phyloP scores from a whole-genome alignment of 2,113 vertebrate genomes.

The Tupaia chinensis region DNA sequence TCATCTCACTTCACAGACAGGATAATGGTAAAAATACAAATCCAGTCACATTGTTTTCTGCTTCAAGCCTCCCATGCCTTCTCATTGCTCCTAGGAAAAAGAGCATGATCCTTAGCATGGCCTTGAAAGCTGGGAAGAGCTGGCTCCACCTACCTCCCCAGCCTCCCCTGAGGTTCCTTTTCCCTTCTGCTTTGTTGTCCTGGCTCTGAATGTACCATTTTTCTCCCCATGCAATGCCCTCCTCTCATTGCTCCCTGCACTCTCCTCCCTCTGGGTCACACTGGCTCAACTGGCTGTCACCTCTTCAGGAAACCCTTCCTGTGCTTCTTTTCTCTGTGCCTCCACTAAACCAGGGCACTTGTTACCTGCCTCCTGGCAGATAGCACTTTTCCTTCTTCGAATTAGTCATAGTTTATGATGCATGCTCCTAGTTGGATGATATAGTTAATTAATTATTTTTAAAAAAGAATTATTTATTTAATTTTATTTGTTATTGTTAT shows the following conservation, averaged over 20 bases:
- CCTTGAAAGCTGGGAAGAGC: not conserved
- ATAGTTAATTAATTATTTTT: not conserved
- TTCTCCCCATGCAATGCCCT: not conserved
- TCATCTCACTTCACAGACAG: not conserved
- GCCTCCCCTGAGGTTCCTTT: not conserved
- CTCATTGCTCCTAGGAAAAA: not conserved
- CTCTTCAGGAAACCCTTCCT: not conserved
- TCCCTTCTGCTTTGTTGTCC: not conserved
- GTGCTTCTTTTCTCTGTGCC: accelerated
- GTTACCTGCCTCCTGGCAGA: too few relatives aligned
- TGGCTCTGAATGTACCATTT: not conserved
- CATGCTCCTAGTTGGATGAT: not conserved
- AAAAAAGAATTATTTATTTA: too few relatives aligned
- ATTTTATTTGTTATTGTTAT: too few relatives aligned
- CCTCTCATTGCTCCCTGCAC: not conserved
- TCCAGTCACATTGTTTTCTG: not conserved
- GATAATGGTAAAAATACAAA: not conserved
- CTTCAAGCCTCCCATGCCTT: not conserved
- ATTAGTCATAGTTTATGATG: not conserved
- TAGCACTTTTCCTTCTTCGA: not conserved
- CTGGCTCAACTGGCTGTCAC: not conserved
- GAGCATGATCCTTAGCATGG: accelerated
- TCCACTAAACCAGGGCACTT: not conserved
- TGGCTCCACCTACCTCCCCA: not conserved
- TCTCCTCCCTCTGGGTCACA: not conserved